phyloP scores from a whole-genome alignment of 2,113 vertebrate species.

The Ramphastos sulfuratus region DNA sequence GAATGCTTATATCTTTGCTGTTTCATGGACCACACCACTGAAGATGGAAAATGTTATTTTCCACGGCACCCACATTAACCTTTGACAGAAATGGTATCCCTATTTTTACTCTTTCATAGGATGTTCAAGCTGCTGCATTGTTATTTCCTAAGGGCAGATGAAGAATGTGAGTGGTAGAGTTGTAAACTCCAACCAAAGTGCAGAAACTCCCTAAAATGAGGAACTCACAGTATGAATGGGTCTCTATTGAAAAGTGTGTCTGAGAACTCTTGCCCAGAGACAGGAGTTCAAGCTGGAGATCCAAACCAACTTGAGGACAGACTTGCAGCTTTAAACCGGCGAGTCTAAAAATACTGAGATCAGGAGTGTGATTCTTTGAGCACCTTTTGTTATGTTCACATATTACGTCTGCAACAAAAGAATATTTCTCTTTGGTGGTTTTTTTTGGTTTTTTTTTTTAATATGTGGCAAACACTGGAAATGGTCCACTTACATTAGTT shows the following conservation, averaged over 20 bases:
- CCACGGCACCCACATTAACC: neutral
- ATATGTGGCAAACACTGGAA: neutral
- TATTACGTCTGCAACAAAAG: neutral
- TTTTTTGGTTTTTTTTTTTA: too few species aligned
- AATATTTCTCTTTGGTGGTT: neutral
- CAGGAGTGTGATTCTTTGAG: fast-evolving
- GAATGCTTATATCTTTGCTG: neutral
- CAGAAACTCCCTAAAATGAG: neutral
- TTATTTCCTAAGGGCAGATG: neutral
- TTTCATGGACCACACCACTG: neutral
- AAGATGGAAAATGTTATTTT: neutral
- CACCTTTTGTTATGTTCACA: neutral
- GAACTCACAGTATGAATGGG: fast-evolving
- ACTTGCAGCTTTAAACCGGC: neutral
- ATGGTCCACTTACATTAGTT: neutral
- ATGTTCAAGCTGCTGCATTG: neutral
- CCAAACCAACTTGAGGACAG: neutral
- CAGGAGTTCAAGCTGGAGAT: neutral
- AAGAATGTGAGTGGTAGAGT: neutral
- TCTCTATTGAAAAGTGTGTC: neutral
- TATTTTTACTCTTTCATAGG: neutral
- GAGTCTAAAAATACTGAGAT: neutral
- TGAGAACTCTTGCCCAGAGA: neutral
- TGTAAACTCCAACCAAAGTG: neutral
- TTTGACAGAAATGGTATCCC: neutral